Evolutionary conservation across 23 tunicate genomes (phyloP).

Genomic region (Botrylloides violaceus): DNA sequence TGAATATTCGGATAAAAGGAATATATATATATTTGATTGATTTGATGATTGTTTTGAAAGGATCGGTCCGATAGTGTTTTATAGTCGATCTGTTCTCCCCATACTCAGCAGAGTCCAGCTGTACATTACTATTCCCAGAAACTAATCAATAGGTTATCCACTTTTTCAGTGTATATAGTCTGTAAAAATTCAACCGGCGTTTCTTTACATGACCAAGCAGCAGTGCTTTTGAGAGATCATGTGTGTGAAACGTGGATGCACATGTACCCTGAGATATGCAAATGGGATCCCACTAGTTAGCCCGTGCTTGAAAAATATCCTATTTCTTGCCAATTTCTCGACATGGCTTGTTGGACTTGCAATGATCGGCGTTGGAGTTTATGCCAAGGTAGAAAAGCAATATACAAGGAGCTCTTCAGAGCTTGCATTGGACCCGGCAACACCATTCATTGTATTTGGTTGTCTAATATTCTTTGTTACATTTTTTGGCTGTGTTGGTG

Average conservation of each 20-base stretch:
- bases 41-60: too few species aligned
- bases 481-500: slow-evolving; percentile 70
- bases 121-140: too few species aligned
- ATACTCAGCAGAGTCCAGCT: too few species aligned
- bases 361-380: slow-evolving; percentile 37
- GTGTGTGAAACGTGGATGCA: neutral
- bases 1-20: too few species aligned
- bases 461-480: slow-evolving; percentile 39
- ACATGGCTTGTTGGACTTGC: slow-evolving; percentile 42
- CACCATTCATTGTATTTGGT: slow-evolving; percentile 27
- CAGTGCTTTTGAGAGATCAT: too few species aligned
- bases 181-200: too few species aligned
- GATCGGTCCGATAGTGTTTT: too few species aligned
- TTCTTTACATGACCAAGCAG: too few species aligned
- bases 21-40: too few species aligned
- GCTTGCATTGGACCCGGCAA: slow-evolving; percentile 45
- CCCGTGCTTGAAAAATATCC: neutral
- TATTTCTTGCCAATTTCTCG: slow-evolving; percentile 12
- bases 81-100: too few species aligned
- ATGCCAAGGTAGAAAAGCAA: slow-evolving; percentile 44
- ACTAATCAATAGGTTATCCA: too few species aligned
- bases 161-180: too few species aligned
- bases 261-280: neutral
- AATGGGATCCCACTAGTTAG: slow-evolving; percentile 13
- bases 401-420: slow-evolving; percentile 5